Evolutionary conservation across 1,140 invertebrate genomes (phyloP).

Genomic region (Gonatopus flavifemur): DNA sequence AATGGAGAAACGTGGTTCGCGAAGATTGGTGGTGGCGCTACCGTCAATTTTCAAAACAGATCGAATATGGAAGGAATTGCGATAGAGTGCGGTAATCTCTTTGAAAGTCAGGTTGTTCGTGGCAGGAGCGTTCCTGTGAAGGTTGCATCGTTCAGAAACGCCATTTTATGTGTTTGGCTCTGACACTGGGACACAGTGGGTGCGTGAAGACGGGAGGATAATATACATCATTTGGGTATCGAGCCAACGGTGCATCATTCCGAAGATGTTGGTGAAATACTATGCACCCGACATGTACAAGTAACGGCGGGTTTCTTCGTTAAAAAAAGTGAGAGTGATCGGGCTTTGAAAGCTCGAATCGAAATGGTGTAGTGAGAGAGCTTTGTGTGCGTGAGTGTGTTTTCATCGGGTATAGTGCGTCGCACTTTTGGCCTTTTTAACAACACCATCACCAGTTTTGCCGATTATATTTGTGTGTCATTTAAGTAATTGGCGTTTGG

Average conservation of each 20-base stretch:
- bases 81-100: no score
- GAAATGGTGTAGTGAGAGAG: slow-evolving; percentile 35
- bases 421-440: slow-evolving; percentile 18
- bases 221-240: background rate
- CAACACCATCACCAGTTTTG: slow-evolving; percentile 11
- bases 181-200: slow-evolving; percentile 39
- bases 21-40: no score
- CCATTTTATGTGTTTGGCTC: slow-evolving; percentile 53
- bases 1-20: no score
- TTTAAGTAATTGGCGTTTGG: slow-evolving; percentile 19
- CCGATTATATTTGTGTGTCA: slow-evolving; percentile 16
- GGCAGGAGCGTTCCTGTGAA: slow-evolving; percentile 31
- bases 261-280: slow-evolving; percentile 45
- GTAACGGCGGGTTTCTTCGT: slow-evolving; percentile 41
- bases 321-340: slow-evolving; percentile 23
- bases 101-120: no score
- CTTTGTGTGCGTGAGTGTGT: slow-evolving; percentile 30
- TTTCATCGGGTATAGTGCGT: slow-evolving; percentile 21
- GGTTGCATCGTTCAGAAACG: slow-evolving; percentile 36
- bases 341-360: slow-evolving; percentile 20
- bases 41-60: no score
- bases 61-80: no score
- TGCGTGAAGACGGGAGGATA: slow-evolving; percentile 20
- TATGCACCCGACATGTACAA: slow-evolving; percentile 43
- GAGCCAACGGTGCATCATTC: slow-evolving; percentile 4